These are phyloP conservation scores for Gallinago undulata DNA, from an alignment of 2,113 vertebrate genomes.

Conservation along the genomic window DNA sequence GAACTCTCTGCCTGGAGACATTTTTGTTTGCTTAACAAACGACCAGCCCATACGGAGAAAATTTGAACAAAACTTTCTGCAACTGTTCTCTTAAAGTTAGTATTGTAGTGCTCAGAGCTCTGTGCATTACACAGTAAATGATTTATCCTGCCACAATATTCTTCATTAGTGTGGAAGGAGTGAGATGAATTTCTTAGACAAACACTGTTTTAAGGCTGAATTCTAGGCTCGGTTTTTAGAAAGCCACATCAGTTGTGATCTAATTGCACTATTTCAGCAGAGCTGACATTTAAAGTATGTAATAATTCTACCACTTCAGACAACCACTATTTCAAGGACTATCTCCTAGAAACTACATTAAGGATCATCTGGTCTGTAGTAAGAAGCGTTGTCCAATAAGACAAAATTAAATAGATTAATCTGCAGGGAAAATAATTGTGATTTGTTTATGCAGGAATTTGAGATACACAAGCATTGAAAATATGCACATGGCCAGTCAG, in stretches of 20 bases:
- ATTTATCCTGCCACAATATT: neutral
- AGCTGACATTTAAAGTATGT: slow-evolving; percentile 60
- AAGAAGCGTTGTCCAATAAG: neutral
- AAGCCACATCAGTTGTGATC: slow-evolving; percentile 42
- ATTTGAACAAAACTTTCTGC: slow-evolving; percentile 20
- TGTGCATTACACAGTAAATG: neutral
- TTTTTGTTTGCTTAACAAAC: slow-evolving; percentile 30
- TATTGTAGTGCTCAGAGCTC: neutral
- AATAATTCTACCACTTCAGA: slow-evolving; percentile 63
- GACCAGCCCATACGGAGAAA: neutral
- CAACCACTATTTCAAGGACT: slow-evolving; percentile 35
- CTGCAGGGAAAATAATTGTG: neutral
- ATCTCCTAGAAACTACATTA: slow-evolving; percentile 37
- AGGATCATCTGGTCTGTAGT: slow-evolving; percentile 9
- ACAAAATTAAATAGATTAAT: neutral
- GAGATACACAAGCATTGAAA: neutral
- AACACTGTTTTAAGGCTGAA: neutral
- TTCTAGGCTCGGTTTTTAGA: slow-evolving; percentile 27
- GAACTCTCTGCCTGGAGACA: slow-evolving; percentile 9
- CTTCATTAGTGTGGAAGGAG: neutral
- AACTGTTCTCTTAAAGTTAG: neutral
- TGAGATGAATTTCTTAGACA: neutral
- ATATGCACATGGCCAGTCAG: neutral
- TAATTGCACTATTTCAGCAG: slow-evolving; percentile 48
- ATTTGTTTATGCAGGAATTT: neutral